Percentiles rank a stretch among this genome's conserved stretches.
These are phyloP conservation scores for Drosophila ficusphila DNA, from an alignment of 1,140 invertebrate species.

Conservation along the genomic window DNA sequence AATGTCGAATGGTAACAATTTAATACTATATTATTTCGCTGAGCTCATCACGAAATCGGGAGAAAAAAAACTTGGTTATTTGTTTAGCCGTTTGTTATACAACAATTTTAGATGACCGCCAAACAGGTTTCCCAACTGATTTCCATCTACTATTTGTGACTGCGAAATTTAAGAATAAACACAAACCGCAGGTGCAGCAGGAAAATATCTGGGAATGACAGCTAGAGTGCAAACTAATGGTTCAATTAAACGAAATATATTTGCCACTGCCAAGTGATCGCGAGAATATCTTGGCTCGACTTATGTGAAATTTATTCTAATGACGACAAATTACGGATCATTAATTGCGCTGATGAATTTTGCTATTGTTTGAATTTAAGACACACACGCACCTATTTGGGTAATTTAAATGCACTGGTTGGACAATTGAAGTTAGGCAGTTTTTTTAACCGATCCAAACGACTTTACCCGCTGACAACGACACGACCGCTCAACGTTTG, in stretches of 20 bases:
- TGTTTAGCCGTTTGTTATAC: conserved; percentile 50
- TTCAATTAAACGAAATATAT: conserved; percentile 26
- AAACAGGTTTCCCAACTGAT: conserved; percentile 42
- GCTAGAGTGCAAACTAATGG: conserved; percentile 6
- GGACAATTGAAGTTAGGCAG: conserved; percentile 8
- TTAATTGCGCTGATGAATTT: conserved; percentile 32
- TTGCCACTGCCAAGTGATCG: conserved; percentile 14
- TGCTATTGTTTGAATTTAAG: conserved; percentile 15
- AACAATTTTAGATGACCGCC: conserved; percentile 40
- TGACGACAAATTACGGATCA: conserved; percentile 10
- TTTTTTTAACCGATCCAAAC: conserved; percentile 7
- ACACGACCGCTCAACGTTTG: conserved; percentile 34
- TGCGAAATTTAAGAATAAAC: conserved; percentile 24
- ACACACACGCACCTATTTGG: conserved; percentile 38
- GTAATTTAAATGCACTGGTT: conserved; percentile 17
- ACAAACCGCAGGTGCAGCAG: conserved; percentile 34
- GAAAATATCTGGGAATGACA: neutral
- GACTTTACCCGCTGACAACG: conserved; percentile 18
- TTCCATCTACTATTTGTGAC: conserved; percentile 1
- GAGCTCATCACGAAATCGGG: conserved; percentile 69
- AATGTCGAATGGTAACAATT: conserved; percentile 44
- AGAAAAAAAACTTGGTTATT: conserved; percentile 9
- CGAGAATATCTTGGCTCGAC: conserved; percentile 4
- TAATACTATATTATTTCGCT: conserved; percentile 56
- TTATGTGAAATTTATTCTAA: conserved; percentile 4